These are phyloP conservation scores for Anodontia alba DNA, from an alignment of 2,888 invertebrate genomes.

Conservation along the genomic window DNA sequence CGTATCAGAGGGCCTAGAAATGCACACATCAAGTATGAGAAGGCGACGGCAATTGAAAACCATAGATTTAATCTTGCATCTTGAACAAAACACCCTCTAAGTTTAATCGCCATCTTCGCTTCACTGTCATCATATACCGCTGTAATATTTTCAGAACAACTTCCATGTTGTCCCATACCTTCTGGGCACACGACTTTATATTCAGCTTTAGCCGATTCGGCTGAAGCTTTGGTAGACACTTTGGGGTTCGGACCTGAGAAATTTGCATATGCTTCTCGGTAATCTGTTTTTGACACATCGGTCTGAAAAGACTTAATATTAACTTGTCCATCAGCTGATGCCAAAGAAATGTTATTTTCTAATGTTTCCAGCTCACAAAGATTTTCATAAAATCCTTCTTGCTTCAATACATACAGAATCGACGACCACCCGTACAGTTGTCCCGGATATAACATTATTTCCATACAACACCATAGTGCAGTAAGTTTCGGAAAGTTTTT, in stretches of 20 bases:
- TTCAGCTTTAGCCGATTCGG: no score
- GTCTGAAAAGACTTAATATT: no score
- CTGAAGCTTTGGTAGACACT: no score
- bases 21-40: conserved; percentile 55
- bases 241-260: no score
- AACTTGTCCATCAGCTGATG: no score
- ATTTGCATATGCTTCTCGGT: no score
- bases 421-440: conserved; percentile 76
- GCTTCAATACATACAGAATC: conserved; percentile 69
- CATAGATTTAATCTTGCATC: conserved; percentile 61
- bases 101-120: background rate
- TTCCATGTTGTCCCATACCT: no score
- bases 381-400: conserved; percentile 69
- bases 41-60: conserved; percentile 64
- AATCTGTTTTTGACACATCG: no score
- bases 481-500: conserved; percentile 53
- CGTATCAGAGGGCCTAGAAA: conserved; percentile 56
- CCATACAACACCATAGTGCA: conserved; percentile 70
- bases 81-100: conserved; percentile 44
- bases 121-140: background rate
- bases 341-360: no score
- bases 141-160: no score
- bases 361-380: conserved; percentile 43
- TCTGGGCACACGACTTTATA: no score
- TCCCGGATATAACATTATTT: conserved; percentile 72